Evolutionary conservation across 2,797 vertebrate species (phyloP), one percentile per base, ranked within the genome.

Genomic region (Propithecus deckenii): DNA sequence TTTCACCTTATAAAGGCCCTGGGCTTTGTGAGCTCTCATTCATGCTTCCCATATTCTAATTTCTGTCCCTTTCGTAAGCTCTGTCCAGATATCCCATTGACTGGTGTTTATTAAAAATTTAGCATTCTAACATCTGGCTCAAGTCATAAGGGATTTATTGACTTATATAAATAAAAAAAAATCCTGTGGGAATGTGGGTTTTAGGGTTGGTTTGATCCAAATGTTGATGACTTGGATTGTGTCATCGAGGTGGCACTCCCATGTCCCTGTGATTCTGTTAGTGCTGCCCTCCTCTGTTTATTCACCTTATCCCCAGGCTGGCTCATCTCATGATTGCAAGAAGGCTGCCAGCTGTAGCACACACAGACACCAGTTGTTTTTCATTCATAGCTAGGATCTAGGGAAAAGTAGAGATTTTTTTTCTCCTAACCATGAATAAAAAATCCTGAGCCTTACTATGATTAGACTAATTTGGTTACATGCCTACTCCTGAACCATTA

Each of bases 361-460:
- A 20, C 15, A 55, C 1, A 23, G 15, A 13, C 10, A 48, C 28
- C 5, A 57, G 35, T 43, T 69, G 78, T 78, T 83, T 52, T 52
- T 57, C n/a, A 41, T 81, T 74, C 7, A 71, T 2, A 46, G 23
- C 57, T 59, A 28, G 25, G 57, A 59, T 61, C 32, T 61, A 48
- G 18, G 7, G 5, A 0, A 30, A 30, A 20, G 63, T 32, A 46
- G 43, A 14, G 4, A 25, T 55, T 87, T 95, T 30, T 78, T 89
- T 97, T 30, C 57, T 76, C 22, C 8, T 67, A 80, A 71, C 17
- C 12, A 69, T 86, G 35, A 86, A 92, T 76, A 84, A 93, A 95
- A 80, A 48, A 52, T 48, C 57, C 10, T 11, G 15, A 72, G 10
- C 32, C 61, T 80, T 90, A 78, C 28, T 89, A 28, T 74, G 8